Evolutionary conservation across 2,888 invertebrate species (phyloP).

Genomic region (Lissonota sp.): DNA sequence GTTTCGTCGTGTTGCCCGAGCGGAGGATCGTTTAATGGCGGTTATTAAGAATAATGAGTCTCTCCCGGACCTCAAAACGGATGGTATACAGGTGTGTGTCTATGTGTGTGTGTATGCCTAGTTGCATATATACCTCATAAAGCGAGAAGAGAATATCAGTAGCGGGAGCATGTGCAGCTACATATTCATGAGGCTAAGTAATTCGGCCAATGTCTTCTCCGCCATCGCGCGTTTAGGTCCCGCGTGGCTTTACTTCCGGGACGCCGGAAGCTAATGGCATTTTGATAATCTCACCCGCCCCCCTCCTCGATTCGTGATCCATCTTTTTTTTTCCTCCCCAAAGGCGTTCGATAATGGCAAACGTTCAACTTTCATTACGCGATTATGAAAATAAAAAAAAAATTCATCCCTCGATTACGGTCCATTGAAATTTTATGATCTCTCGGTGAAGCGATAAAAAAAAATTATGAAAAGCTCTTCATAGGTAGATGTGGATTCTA

Average conservation of each 20-base stretch:
- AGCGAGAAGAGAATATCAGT: conserved; percentile 10
- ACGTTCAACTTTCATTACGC: not conserved
- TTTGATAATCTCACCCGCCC: conserved; percentile 59
- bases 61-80: conserved; percentile 63
- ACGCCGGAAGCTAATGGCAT: conserved; percentile 60
- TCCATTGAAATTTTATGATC: no score
- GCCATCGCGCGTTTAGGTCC: conserved; percentile 41
- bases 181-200: conserved; percentile 79
- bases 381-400: conserved; percentile 1
- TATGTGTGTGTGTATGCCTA: not conserved
- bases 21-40: conserved; percentile 67
- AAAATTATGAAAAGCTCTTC: no score
- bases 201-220: conserved; percentile 76
- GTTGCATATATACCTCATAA: not conserved
- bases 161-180: conserved; percentile 67
- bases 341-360: not conserved
- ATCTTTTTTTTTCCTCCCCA: not conserved
- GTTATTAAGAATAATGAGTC: conserved; percentile 79
- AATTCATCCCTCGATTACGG: not conserved
- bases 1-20: conserved; percentile 36
- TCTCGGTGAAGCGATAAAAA: no score
- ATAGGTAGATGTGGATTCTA: no score
- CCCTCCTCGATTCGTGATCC: not conserved
- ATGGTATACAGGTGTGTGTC: conserved; percentile 65
- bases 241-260: conserved; percentile 24